These are phyloP conservation scores for Apamea monoglypha DNA, from an alignment of 2,888 invertebrate species.

Conservation along the genomic window DNA sequence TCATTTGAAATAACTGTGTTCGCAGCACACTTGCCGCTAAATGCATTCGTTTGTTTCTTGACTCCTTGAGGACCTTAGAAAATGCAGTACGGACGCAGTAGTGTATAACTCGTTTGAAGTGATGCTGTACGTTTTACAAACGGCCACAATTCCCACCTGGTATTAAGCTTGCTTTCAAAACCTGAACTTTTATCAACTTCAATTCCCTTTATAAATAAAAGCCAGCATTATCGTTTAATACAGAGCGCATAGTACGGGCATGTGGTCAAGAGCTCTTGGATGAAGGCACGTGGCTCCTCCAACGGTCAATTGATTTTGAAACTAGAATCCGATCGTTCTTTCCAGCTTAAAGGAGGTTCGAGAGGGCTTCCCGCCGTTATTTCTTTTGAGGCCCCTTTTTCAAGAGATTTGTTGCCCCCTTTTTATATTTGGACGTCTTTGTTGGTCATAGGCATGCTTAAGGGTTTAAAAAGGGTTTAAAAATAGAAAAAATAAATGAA, in stretches of 20 bases:
- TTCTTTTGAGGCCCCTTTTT: slow-evolving; percentile 59
- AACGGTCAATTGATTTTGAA: slow-evolving; percentile 78
- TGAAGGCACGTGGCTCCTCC: slow-evolving; percentile 63
- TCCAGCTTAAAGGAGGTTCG: slow-evolving; percentile 66
- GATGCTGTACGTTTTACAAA: too few relatives aligned
- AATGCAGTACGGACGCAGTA: neutral
- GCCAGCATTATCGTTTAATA: slow-evolving; percentile 25
- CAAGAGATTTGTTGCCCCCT: slow-evolving; percentile 21
- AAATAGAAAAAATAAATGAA: neutral
- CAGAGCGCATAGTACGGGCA: slow-evolving; percentile 38
- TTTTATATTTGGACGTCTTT: slow-evolving; percentile 25
- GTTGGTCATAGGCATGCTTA: neutral
- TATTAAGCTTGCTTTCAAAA: neutral
- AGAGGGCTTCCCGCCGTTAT: slow-evolving; percentile 64
- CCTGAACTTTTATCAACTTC: neutral
- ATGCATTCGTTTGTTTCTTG: slow-evolving; percentile 12
- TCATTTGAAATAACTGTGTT: slow-evolving; percentile 10
- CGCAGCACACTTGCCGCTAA: neutral
- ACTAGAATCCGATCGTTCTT: slow-evolving; percentile 74
- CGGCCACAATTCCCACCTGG: too few relatives aligned
- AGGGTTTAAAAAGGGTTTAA: too few relatives aligned
- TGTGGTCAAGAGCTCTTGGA: slow-evolving; percentile 67
- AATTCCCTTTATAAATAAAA: neutral
- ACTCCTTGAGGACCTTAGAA: neutral
- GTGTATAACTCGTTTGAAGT: neutral